Conservation (phyloP, 2,888 invertebrate genomes). For the Eristalinus sepulchralis region DNA sequence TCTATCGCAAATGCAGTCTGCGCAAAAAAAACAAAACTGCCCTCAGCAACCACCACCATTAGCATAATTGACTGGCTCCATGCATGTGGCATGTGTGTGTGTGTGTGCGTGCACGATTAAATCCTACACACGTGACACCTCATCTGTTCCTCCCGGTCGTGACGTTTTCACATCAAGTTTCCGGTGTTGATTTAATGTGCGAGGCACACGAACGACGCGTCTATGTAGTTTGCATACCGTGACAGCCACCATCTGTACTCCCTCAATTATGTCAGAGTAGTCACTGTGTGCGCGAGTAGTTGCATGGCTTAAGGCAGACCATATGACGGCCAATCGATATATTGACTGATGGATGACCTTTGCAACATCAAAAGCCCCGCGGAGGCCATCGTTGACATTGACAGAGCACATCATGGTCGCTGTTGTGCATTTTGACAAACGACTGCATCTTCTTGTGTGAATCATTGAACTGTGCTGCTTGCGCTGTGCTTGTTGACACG, state of each 20-base stretch:
- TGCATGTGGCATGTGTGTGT: neutral
- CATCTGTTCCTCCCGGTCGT: neutral
- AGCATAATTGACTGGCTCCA: neutral
- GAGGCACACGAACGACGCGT: neutral
- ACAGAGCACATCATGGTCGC: neutral
- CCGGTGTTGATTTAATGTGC: neutral
- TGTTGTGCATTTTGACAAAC: neutral
- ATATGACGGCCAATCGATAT: neutral
- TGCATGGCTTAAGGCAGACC: neutral
- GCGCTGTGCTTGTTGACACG: neutral
- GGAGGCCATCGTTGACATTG: neutral
- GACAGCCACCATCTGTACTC: neutral
- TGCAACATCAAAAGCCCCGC: neutral
- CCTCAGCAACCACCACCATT: neutral
- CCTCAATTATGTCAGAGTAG: neutral
- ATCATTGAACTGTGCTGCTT: neutral
- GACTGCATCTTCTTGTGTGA: neutral
- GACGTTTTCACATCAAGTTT: neutral
- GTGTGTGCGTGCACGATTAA: neutral
- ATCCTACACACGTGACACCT: neutral
- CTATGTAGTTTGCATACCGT: neutral
- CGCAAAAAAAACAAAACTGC: neutral
- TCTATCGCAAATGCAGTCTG: too few relatives aligned
- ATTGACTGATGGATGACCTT: neutral
- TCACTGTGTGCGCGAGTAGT: neutral